Evolutionary conservation across 2,113 vertebrate genomes (phyloP), one percentile per base, ranked within the genome.

Genomic region (Aptenodytes patagonicus): DNA sequence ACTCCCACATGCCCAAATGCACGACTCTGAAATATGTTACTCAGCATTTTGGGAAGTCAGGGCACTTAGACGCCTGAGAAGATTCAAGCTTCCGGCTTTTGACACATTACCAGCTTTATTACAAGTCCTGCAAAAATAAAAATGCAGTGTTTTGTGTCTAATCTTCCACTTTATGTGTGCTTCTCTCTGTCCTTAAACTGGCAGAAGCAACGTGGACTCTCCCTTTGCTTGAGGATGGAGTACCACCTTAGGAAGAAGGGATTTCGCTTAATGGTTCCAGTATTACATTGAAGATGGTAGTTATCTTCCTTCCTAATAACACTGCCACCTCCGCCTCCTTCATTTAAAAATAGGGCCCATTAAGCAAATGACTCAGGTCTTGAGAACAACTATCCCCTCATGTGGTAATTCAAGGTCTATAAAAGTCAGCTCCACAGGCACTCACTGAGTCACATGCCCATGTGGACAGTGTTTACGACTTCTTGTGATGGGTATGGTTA

Each of bases 301-400:
- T 75, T 55, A 36, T 22, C 47, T 79, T 60, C 46, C 46, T 90
- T 94, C 31, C 65, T 60, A n/a, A 34, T 31, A 82, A 44, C 32
- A 58, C n/a, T 89, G 76, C 25, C 36, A 83, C 32, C 24, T 94
- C 52, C 36, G 14, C 47, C 47, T 68, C 77, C 38, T 84, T 81
- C 22, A 17, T 70, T 92, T 82, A 68, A 94, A 94, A 96, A 87
- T 16, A 91, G 14, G 20, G 20, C 26, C 80, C 46, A 51, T 89
- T 89, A 78, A 64, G 75, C 34, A 89, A 87, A 83, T 47, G 2
- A 75, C 18, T 89, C 18, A 24, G 47, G 47, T 34, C 21, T 83
- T 58, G 34, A 55, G 61, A 84, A 61, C 64, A 95, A 2, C 31
- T 52, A 7, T 72, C 65, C 38, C 21, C 29, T 85, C 6, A 1